Percentiles rank a stretch among this genome's conserved stretches.
Conservation (phyloP, 2,888 invertebrate species). For the Chymomyza procnemis region DNA sequence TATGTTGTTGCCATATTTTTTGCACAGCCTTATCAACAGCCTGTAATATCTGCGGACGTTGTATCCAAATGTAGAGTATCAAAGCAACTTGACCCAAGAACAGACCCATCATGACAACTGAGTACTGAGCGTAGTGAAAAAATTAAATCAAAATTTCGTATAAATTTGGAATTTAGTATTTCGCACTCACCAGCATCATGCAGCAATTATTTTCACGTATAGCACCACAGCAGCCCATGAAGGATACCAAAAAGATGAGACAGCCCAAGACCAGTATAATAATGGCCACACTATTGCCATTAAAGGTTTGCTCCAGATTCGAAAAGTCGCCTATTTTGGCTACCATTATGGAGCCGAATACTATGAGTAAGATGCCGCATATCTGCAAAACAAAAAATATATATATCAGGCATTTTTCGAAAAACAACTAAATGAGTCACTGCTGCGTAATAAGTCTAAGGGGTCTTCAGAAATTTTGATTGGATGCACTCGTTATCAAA, state of each 20-base stretch:
- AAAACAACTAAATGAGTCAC: not conserved
- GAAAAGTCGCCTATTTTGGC: constrained; percentile 81
- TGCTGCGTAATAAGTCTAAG: not conserved
- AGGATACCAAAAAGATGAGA: constrained; percentile 88
- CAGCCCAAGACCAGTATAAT: constrained; percentile 84
- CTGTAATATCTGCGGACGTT: constrained; percentile 81
- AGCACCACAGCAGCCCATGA: constrained; percentile 94
- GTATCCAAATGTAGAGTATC: constrained; percentile 84
- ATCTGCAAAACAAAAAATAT: constrained; percentile 80
- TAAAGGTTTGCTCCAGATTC: constrained; percentile 77
- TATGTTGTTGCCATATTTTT: constrained; percentile 76
- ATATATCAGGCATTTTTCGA: no score
- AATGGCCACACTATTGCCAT: constrained; percentile 82
- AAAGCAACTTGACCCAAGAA: constrained; percentile 86
- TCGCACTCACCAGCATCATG: constrained; percentile 85
- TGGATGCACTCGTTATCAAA: no score
- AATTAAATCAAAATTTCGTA: not conserved
- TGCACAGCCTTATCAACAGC: constrained; percentile 80
- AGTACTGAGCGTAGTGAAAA: constrained; percentile 81
- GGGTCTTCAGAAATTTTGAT: no score
- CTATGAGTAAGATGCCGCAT: constrained; percentile 84
- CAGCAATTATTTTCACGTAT: constrained; percentile 91
- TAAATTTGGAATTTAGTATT: not conserved
- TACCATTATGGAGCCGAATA: constrained; percentile 84
- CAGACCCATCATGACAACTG: constrained; percentile 84